Base-by-base conservation (phyloP, 2,888 invertebrate species). In the Rapana venosa region DNA sequence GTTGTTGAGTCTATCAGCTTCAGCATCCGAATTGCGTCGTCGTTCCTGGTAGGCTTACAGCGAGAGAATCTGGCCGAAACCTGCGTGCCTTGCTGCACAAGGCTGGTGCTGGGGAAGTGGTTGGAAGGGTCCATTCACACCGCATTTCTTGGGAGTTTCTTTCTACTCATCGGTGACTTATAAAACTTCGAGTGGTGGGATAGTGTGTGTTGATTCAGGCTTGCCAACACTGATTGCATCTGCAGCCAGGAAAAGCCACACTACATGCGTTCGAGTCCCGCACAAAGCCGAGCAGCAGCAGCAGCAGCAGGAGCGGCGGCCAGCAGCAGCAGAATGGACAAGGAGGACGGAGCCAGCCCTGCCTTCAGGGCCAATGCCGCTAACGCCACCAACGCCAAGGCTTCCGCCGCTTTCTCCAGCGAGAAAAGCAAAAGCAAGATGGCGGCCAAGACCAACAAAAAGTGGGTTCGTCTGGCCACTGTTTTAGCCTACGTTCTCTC, bases 401-500 rank as follows among this genome's bases (percentile, higher is more conserved):
- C 74, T 6, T 74, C 93, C 47, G 93, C 94, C n/a, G 93, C 93
- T 36, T 94, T 94, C 88, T 92, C 94, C 47, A 91, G 93, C 32
- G 94, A 95, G 87, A 95, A 94, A 92, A 94, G 92, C 90, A 95
- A 94, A 91, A 93, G 92, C 90, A 95, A 95, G 92, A 95, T 95
- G 95, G 94, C 96, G 86, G 94, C 96, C 26, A 96, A 96, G 92
- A 95, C 95, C 47, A 96, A 96, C 94, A 98, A 98, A 96, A 98
- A 98, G 97, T 97, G 98, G 96, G 97, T 98, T 92, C 97, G 98
- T 93, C 98, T 99, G 94, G 97, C 99, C 95, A 99, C 99, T 36
- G 99, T 99, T 93, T 97, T 98, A 94, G 98, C 98, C 89, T 99
- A 99, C 97, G 98, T 99, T 93, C 97, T 99, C 96, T 98, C 98